Conservation (phyloP, 1,140 invertebrate genomes). For the Schlechtendalia chinensis region DNA sequence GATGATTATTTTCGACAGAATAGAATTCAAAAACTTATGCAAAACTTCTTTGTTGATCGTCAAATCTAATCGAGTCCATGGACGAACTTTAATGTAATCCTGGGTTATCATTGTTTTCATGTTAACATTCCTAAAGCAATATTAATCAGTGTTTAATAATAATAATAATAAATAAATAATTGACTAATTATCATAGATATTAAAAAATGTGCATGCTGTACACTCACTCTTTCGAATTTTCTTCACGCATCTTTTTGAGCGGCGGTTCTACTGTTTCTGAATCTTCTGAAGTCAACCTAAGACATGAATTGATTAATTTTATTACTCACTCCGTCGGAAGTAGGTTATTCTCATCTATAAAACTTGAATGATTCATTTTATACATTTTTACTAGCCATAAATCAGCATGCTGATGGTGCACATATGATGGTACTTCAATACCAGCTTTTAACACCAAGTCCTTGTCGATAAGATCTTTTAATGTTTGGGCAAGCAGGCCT, state of each 20-base stretch:
- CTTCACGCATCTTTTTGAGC: neutral
- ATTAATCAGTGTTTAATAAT: neutral
- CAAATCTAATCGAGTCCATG: slow-evolving; percentile 76
- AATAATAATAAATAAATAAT: neutral
- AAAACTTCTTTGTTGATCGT: slow-evolving; percentile 68
- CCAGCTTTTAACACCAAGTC: slow-evolving; percentile 20
- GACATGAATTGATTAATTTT: neutral
- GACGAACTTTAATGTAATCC: slow-evolving; percentile 56
- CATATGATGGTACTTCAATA: neutral
- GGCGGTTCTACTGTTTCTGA: neutral
- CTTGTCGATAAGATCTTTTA: neutral
- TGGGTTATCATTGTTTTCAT: neutral
- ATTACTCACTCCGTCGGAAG: neutral
- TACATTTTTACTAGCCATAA: slow-evolving; percentile 23
- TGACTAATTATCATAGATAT: neutral
- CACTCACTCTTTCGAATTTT: neutral
- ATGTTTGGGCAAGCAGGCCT: neutral
- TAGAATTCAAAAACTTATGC: slow-evolving; percentile 66
- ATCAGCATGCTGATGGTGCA: neutral
- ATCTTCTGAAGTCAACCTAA: neutral
- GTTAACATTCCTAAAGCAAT: neutral
- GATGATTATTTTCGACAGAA: slow-evolving; percentile 65
- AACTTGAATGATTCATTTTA: neutral
- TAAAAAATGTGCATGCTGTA: neutral
- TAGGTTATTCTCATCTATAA: neutral